These are phyloP conservation scores for Apodemia hepburni DNA, from an alignment of 2,888 invertebrate species.

Conservation along the genomic window DNA sequence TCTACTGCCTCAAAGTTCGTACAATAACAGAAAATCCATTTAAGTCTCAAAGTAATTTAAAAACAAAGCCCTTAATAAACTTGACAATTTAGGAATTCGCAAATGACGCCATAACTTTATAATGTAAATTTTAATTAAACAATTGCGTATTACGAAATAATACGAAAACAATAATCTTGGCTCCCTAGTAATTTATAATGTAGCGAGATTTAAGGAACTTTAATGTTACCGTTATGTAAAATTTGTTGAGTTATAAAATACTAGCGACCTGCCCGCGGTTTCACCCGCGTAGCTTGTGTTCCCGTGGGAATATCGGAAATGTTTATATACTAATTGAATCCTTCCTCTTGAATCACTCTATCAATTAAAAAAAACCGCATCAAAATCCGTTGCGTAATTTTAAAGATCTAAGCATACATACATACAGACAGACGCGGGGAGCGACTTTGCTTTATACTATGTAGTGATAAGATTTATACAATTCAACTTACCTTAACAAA, in stretches of 20 bases:
- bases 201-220: constrained; percentile 7
- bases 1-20: background rate
- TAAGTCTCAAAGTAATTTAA: background rate
- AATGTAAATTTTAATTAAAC: constrained; percentile 18
- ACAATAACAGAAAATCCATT: background rate
- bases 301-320: too few relatives aligned
- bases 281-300: too few relatives aligned
- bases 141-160: constrained; percentile 12
- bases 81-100: constrained; percentile 21
- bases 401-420: too few relatives aligned
- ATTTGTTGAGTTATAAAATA: too few relatives aligned
- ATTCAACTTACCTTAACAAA: background rate
- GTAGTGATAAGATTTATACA: background rate
- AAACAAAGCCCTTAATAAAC: constrained; percentile 11
- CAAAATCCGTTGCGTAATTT: too few relatives aligned
- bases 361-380: too few relatives aligned
- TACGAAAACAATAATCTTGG: constrained; percentile 2
- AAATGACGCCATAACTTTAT: constrained; percentile 16
- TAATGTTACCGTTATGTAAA: background rate
- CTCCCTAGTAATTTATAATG: constrained; percentile 5
- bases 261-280: too few relatives aligned
- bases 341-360: too few relatives aligned
- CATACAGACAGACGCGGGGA: too few relatives aligned
- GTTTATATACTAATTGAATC: too few relatives aligned
- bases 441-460: too few relatives aligned